Conservation (phyloP, 2,888 invertebrate genomes). For the Mythimna vitellina region DNA sequence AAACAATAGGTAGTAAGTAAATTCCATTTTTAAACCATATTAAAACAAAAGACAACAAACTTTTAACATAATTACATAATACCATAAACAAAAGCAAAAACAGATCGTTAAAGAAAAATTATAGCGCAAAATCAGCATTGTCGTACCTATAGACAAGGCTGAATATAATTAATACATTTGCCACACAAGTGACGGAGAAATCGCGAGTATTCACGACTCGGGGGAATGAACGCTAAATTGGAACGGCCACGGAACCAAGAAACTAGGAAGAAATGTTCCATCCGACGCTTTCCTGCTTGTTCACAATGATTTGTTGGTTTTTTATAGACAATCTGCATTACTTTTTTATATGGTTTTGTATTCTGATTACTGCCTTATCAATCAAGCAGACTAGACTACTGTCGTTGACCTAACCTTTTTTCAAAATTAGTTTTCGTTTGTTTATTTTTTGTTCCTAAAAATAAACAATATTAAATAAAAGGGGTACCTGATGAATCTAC, state of each 20-base stretch:
- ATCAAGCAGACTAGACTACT: not conserved
- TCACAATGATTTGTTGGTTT: slow-evolving; percentile 53
- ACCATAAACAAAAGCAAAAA: slow-evolving; percentile 45
- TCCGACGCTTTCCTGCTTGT: slow-evolving; percentile 52
- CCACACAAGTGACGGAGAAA: slow-evolving; percentile 69
- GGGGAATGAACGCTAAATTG: slow-evolving; percentile 78
- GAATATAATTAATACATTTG: slow-evolving; percentile 65
- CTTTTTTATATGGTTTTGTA: slow-evolving; percentile 30
- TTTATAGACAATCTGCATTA: slow-evolving; percentile 45
- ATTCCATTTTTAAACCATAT: not conserved
- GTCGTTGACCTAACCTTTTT: not conserved
- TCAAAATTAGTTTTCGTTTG: not conserved
- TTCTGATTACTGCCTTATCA: slow-evolving; percentile 33
- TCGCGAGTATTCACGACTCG: slow-evolving; percentile 63
- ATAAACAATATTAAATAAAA: not conserved
- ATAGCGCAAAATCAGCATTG: slow-evolving; percentile 44
- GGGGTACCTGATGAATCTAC: not conserved
- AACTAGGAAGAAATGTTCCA: slow-evolving; percentile 64
- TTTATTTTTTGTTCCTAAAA: not conserved
- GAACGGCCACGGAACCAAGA: slow-evolving; percentile 70
- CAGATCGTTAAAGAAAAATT: slow-evolving; percentile 37
- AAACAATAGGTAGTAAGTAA: not conserved
- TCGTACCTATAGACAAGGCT: slow-evolving; percentile 57
- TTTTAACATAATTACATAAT: slow-evolving; percentile 5
- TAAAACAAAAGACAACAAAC: not conserved